A percentile compares a stretch with the other conserved stretches of the same genome.
These are phyloP conservation scores for Hylaeus anthracinus DNA, from an alignment of 1,140 invertebrate species.

Conservation along the genomic window DNA sequence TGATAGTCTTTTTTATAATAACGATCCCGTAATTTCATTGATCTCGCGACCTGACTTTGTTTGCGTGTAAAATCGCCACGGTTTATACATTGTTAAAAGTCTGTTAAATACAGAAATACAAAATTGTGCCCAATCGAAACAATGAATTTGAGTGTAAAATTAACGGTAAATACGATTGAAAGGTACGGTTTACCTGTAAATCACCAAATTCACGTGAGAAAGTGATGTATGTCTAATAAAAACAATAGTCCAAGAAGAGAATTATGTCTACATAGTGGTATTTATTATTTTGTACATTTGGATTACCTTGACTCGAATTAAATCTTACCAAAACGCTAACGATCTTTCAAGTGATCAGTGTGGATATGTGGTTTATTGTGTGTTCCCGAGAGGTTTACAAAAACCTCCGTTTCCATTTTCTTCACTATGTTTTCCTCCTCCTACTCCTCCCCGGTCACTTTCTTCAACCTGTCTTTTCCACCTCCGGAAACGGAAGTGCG, in stretches of 20 bases:
- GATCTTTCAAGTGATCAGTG: too few relatives aligned
- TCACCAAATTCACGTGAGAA: conserved; percentile 27
- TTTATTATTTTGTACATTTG: neutral
- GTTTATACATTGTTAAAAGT: conserved; percentile 30
- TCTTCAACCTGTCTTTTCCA: too few relatives aligned
- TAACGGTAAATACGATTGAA: neutral
- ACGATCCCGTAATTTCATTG: conserved; percentile 8
- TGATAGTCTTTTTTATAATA: conserved; percentile 13
- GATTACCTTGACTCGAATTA: neutral
- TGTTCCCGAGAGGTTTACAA: too few relatives aligned
- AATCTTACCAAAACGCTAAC: neutral
- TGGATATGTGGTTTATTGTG: too few relatives aligned
- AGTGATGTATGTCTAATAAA: conserved; percentile 47
- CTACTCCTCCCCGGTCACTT: too few relatives aligned
- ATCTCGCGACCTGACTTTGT: conserved; percentile 19
- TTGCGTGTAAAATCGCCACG: conserved; percentile 13
- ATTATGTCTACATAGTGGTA: neutral
- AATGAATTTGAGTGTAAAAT: conserved; percentile 10
- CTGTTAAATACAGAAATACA: conserved; percentile 8
- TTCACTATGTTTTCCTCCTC: too few relatives aligned
- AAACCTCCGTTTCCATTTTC: too few relatives aligned
- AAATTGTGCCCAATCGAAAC: neutral
- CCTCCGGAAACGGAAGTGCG: too few relatives aligned
- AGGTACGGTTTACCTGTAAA: conserved; percentile 33
- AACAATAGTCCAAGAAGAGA: conserved; percentile 12